Percentiles rank a stretch among this genome's conserved stretches.
Evolutionary conservation across 2,888 invertebrate genomes (phyloP).

Genomic region (Argyresthia albistria): DNA sequence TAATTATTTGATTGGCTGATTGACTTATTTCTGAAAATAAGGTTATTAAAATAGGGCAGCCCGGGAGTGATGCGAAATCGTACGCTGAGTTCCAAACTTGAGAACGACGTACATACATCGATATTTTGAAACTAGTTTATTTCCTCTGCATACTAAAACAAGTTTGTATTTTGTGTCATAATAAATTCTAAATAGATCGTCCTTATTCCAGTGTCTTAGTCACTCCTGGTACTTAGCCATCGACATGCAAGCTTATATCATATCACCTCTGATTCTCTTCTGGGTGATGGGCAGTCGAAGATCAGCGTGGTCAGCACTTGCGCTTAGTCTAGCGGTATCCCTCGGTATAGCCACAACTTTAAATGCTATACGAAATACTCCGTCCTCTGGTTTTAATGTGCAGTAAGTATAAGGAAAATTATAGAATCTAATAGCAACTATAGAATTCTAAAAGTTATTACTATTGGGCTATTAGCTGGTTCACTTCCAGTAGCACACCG

Average conservation of each 20-base stretch:
- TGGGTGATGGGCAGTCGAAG: conserved; percentile 9
- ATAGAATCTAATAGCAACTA: too few relatives aligned
- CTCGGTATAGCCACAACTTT: conserved; percentile 2
- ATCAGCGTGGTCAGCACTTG: conserved; percentile 9
- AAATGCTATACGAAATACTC: background rate
- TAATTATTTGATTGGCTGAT: too few relatives aligned
- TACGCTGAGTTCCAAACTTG: background rate
- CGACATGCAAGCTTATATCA: conserved; percentile 14
- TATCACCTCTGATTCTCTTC: conserved; percentile 11
- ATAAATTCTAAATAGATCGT: too few relatives aligned
- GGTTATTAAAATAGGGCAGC: too few relatives aligned
- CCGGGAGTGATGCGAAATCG: too few relatives aligned
- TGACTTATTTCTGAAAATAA: too few relatives aligned
- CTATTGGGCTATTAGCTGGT: too few relatives aligned
- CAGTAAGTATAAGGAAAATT: too few relatives aligned
- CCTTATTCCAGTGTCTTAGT: conserved; percentile 27
- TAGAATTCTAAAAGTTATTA: too few relatives aligned
- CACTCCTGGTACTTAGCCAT: conserved; percentile 35
- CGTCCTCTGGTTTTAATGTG: too few relatives aligned
- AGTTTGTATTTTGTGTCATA: too few relatives aligned
- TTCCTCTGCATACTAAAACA: background rate
- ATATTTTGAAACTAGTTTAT: background rate
- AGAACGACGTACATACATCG: background rate
- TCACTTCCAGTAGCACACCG: too few relatives aligned
- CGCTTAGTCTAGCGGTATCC: background rate